These are phyloP conservation scores for Clarias fuscus DNA, from an alignment of 2,797 vertebrate genomes.

Conservation along the genomic window DNA sequence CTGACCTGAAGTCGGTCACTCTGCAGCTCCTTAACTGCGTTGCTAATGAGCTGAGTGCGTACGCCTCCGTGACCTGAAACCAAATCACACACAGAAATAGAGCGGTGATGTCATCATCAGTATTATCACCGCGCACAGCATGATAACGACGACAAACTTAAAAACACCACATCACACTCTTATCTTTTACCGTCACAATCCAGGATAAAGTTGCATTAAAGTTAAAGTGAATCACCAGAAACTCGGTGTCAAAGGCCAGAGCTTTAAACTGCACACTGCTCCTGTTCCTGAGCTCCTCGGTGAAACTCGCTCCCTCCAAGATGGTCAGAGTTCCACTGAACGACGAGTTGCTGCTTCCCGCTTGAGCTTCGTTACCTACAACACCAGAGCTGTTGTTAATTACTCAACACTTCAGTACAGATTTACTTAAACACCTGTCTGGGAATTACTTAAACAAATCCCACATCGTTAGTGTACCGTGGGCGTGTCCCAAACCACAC, in stretches of 20 bases:
- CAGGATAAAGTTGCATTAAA: neutral
- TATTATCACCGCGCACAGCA: neutral
- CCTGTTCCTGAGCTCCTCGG: slow-evolving; percentile 67
- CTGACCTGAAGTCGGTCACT: slow-evolving; percentile 70
- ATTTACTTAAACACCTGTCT: neutral
- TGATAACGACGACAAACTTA: neutral
- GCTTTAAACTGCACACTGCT: slow-evolving; percentile 67
- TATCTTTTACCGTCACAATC: neutral
- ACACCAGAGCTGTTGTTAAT: neutral
- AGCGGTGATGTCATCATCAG: neutral
- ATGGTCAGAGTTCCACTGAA: slow-evolving; percentile 65
- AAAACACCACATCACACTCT: neutral
- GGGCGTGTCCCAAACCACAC: neutral
- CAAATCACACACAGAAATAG: neutral
- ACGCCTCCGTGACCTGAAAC: slow-evolving; percentile 65
- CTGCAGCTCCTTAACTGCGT: slow-evolving; percentile 60
- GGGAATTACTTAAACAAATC: neutral
- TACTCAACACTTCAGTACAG: neutral
- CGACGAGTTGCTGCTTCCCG: slow-evolving; percentile 12
- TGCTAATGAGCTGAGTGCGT: slow-evolving; percentile 50
- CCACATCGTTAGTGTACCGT: neutral
- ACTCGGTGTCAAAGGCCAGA: slow-evolving; percentile 71
- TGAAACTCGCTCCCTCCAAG: slow-evolving; percentile 59
- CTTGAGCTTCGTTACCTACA: neutral
- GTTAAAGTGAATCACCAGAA: slow-evolving; percentile 63